Percentiles rank a stretch among this genome's conserved stretches.
Conservation (phyloP, 37 sponge, comb jelly and placozoan genomes). For the Spongilla lacustris region DNA sequence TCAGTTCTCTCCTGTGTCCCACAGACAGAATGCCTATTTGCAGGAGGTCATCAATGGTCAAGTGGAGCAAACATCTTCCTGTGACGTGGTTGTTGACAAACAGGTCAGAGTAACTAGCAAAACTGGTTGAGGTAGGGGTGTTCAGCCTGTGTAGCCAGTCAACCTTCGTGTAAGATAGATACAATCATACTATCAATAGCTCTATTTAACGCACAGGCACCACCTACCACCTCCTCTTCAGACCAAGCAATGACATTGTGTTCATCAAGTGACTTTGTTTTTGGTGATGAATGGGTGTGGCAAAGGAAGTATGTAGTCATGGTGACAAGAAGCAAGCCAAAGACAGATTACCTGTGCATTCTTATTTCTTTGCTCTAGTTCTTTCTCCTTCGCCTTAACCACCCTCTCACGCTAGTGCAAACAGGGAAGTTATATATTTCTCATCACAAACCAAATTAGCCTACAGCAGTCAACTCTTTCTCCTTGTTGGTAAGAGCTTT, state of each 20-base stretch:
- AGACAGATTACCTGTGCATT: not conserved
- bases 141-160: slow-evolving; percentile 61
- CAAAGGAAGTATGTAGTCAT: not conserved
- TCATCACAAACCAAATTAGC: not conserved
- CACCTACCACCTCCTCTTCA: slow-evolving; percentile 78
- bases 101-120: slow-evolving; percentile 70
- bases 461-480: slow-evolving; percentile 53
- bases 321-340: too few species aligned
- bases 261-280: slow-evolving; percentile 14
- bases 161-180: slow-evolving; percentile 36
- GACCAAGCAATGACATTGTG: slow-evolving; percentile 67
- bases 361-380: slow-evolving; percentile 36
- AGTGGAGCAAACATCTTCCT: slow-evolving; percentile 67
- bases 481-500: slow-evolving; percentile 67
- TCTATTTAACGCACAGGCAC: not conserved
- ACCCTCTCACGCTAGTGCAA: slow-evolving; percentile 41
- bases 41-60: slow-evolving; percentile 76
- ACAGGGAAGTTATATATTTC: not conserved
- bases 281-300: not conserved
- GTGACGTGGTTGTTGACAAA: slow-evolving; percentile 74
- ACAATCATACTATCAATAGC: not conserved
- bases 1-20: slow-evolving; percentile 78
- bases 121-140: not conserved
- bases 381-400: slow-evolving; percentile 64
- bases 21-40: slow-evolving; percentile 77